Conservation (phyloP, 2,888 invertebrate genomes). For the Mimas tiliae region DNA sequence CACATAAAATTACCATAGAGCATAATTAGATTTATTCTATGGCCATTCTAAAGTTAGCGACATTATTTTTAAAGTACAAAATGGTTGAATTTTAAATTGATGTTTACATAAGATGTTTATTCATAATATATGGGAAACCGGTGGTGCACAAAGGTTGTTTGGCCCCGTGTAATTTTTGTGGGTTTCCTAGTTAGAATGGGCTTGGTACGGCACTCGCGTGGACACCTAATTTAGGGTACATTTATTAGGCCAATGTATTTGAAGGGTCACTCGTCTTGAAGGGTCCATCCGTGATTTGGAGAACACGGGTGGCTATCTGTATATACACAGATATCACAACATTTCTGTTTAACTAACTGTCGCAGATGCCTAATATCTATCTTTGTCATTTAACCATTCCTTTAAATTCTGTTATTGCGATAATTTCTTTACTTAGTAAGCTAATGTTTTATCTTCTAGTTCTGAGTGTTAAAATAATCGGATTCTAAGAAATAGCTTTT, state of each 20-base stretch:
- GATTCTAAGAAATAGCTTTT: no score
- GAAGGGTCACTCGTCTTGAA: slow-evolving; percentile 1
- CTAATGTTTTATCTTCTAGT: no score
- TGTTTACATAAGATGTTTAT: slow-evolving; percentile 63
- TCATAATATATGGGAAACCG: slow-evolving; percentile 19
- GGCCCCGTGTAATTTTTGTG: slow-evolving; percentile 21
- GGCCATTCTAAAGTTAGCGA: slow-evolving; percentile 34
- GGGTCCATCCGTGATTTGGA: background rate
- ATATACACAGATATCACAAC: background rate
- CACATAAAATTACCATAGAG: slow-evolving; percentile 78
- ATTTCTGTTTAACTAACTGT: background rate
- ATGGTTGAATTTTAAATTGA: slow-evolving; percentile 54
- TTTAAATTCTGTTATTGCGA: no score
- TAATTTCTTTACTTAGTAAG: no score
- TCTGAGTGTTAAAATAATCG: no score
- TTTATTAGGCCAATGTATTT: background rate
- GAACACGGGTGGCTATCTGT: background rate
- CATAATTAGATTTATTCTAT: slow-evolving; percentile 79
- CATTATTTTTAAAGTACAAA: slow-evolving; percentile 23
- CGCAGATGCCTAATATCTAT: no score
- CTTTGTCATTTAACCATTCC: no score
- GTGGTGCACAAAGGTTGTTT: slow-evolving; percentile 7
- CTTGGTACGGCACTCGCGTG: slow-evolving; percentile 14
- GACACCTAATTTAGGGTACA: slow-evolving; percentile 18
- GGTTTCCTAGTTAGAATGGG: slow-evolving; percentile 9